Base-by-base conservation (phyloP, 2,113 vertebrate species). In the Nansenia antarctica region DNA sequence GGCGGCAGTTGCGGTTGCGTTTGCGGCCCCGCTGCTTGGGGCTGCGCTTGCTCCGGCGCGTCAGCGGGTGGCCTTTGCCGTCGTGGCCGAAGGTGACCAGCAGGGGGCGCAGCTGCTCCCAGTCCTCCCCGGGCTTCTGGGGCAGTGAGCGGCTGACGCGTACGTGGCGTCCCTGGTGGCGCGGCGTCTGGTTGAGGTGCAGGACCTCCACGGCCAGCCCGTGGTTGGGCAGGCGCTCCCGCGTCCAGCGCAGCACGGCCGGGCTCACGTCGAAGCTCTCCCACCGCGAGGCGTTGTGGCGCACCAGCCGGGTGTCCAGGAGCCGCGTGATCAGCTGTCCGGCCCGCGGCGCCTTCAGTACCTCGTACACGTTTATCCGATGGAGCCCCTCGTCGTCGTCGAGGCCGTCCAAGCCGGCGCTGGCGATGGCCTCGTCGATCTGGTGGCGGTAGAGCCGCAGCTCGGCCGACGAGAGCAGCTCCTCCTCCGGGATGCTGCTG, bases 261-360 rank as follows among this genome's bases (percentile, higher is more conserved):
- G 96, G 96, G 89, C 98, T 98, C 82, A 98, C 98, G 71, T 99
- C 98, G 31, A 99, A 98, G 88, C 90, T 96, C 91, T 99, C 97
- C 98, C 98, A 99, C 76, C 90, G 91, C 0, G 95, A 95, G 76
- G 90, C 74, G 81, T 98, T 97, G 90, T 96, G 95, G 57, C 88
- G 94, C 83, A 99, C 96, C 57, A 99, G 91, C 72, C 96, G 93
- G 0, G 98, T 99, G 85, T 99, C 98, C 92, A 99, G 90, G 77
- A 99, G 95, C 87, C 96, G 93, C 60, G 94, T 96, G 90, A 98
- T 98, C 74, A 94, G 91, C 83, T 94, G 94, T 30, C 94, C 91
- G 0, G 87, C 85, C 58, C 73, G 88, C 4, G 95, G 94, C 9
- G 84, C 74, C 87, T 97, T 98, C 89, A 99, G 89, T 84, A 99